Base-by-base conservation (phyloP, 2,113 vertebrate species). In the Amblyopsis rosae region DNA sequence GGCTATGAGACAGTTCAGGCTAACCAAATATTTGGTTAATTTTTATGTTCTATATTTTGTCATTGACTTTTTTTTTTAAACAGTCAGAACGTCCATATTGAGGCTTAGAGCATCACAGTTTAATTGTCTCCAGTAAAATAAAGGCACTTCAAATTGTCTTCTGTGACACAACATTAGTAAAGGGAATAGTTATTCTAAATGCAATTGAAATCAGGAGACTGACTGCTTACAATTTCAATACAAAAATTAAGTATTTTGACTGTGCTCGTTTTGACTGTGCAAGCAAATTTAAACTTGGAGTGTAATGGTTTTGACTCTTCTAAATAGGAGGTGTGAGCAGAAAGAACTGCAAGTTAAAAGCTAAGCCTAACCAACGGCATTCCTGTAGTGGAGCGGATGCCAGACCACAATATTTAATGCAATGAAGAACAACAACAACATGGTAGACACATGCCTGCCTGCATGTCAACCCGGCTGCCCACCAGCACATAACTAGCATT, bases 401-500 rank as follows among this genome's bases (percentile, higher is more conserved):
- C 56, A 58, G 19, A 32, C 4, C 58, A 7, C 0, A 4, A 53
- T 50, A 45, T 49, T 74, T 66, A 63, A 69, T 55, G 47, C 65
- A 16, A 57, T 3, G 2, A 59, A 65, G 2, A 26, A 26, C 26
- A 69, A 83, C 76, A 86, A 79, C 73, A 63, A 80, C 76, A 86
- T 81, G 71, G 83, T 62, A 79, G 76, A 81, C 71, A 17, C 41
- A 64, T 49, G 72, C 59, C 49, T 64, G 58, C 60, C 57, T 75
- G 65, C 68, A 59, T 59, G 54, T 32, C 33, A 0, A 62, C 69
- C 62, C 82, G 73, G 79, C 80, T 82, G 79, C 84, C 85, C 88
- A 82, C 85, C 85, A 82, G 55, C 54, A 50, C 87, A 88, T 88
- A 82, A 87, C 87, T 89, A 41, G 35, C 35, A 41, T 41, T 41